Evolutionary conservation across 2,888 invertebrate genomes (phyloP).

Genomic region (Athalia rosae): DNA sequence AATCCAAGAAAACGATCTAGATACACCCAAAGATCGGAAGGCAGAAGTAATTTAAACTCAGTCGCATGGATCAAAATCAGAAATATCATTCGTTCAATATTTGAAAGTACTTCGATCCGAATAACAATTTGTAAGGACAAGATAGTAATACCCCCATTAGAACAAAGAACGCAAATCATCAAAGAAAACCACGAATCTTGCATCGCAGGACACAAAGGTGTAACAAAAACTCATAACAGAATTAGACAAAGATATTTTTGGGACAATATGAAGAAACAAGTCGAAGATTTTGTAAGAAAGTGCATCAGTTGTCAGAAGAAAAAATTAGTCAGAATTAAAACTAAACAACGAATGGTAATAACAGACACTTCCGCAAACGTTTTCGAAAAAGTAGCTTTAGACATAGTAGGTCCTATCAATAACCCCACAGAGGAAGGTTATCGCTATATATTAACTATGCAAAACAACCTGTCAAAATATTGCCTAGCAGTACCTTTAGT

Average conservation of each 20-base stretch:
- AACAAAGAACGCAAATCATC: slow-evolving; percentile 37
- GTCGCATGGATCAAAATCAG: slow-evolving; percentile 34
- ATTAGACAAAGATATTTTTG: slow-evolving; percentile 48
- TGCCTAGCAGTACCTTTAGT: slow-evolving; percentile 21
- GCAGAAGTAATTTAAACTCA: slow-evolving; percentile 30
- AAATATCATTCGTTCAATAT: slow-evolving; percentile 27
- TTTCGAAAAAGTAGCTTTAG: slow-evolving; percentile 46
- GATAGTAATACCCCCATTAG: slow-evolving; percentile 6
- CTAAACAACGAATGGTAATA: slow-evolving; percentile 50
- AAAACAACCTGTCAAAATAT: slow-evolving; percentile 28
- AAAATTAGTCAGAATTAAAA: slow-evolving; percentile 49
- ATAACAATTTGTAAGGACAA: slow-evolving; percentile 26
- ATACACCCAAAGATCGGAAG: slow-evolving; percentile 33
- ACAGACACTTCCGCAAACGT: slow-evolving; percentile 14
- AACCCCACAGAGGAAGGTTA: slow-evolving; percentile 38
- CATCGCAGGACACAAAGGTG: slow-evolving; percentile 47
- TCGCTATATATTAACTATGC: slow-evolving; percentile 12
- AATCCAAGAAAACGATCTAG: slow-evolving; percentile 20
- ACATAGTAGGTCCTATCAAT: slow-evolving; percentile 52
- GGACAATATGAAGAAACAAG: slow-evolving; percentile 49
- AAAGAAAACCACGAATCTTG: slow-evolving; percentile 46
- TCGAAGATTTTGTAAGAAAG: slow-evolving; percentile 45
- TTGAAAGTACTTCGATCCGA: not conserved
- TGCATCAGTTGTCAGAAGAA: slow-evolving; percentile 50
- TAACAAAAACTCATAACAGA: slow-evolving; percentile 49